Evolutionary conservation across 2,888 invertebrate species (phyloP).

Genomic region (Nebria salina): DNA sequence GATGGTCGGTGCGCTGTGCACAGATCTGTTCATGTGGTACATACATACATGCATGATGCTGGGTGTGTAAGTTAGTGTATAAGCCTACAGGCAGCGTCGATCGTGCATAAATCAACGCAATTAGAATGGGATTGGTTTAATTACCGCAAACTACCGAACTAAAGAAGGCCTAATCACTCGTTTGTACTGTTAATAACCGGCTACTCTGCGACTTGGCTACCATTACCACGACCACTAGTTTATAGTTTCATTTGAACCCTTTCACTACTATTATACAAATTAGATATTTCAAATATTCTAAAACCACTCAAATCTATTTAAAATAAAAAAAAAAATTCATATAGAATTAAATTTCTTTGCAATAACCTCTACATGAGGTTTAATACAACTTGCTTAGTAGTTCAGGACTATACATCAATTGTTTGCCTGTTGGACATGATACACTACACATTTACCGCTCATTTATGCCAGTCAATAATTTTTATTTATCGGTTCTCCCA

Average conservation of each 20-base stretch:
- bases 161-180: conserved; percentile 40
- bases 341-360: too few species aligned
- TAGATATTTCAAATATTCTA: neutral
- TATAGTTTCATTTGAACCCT: neutral
- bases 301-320: too few species aligned
- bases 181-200: conserved; percentile 14
- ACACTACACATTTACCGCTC: neutral
- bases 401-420: too few species aligned
- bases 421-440: too few species aligned
- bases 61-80: neutral
- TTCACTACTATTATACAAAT: neutral
- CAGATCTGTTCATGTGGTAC: neutral
- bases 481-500: conserved; percentile 8
- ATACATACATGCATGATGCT: neutral
- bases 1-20: neutral
- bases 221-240: neutral
- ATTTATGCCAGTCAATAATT: neutral
- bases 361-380: too few species aligned
- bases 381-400: too few species aligned
- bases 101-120: conserved; percentile 42
- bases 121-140: conserved; percentile 45
- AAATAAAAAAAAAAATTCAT: too few species aligned
- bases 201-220: neutral
- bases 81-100: conserved; percentile 26
- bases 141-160: conserved; percentile 43